Evolutionary conservation across 2,888 invertebrate genomes (phyloP), one percentile per base, ranked within the genome.

Genomic region (Drosophila affinis): DNA sequence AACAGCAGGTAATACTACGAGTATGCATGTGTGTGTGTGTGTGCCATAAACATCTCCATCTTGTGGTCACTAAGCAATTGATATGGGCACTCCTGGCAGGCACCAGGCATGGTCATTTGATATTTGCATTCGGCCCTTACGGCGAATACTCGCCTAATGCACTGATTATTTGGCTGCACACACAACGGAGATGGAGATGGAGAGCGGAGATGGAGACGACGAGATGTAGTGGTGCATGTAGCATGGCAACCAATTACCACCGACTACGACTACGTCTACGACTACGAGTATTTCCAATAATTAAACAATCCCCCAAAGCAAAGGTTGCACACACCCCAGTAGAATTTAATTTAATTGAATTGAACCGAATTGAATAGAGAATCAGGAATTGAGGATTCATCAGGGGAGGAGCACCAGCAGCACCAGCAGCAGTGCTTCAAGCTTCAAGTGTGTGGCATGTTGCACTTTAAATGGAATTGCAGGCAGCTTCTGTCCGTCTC

Each of bases 1-100:
- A 67, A 53, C 72, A 65, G 60, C 56, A 21, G 21, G 21, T 3
- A 39, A 39, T 14, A 1, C 39, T 2, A 14, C 14, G 34, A 72
- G 65, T 54, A 62, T 34, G 57, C 54, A 39, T 58, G 24, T 47
- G 9, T 21, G 21, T 21, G 21, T 63, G 29, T 78, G 21, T 49
- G 12, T 21, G 46, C 29, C 18, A 9, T 49, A 29, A 9, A 29
- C 29, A 29, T 29, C 29, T 29, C 27, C 27, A 39, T 58, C 72
- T 62, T 72, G 77, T 74, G 88, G 83, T 85, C 86, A 83, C 86
- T 81, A 82, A 81, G 88, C 83, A 87, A 78, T 85, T 63, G 49
- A 58, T 63, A 72, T 57, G 64, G 64, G 46, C 18, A 46, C 14
- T 21, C 45, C 47, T 18, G 56, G 18, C 27, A 7, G 27, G 27